Base-by-base conservation (phyloP, 2,113 vertebrate genomes). In the Tympanuchus pallidicinctus region DNA sequence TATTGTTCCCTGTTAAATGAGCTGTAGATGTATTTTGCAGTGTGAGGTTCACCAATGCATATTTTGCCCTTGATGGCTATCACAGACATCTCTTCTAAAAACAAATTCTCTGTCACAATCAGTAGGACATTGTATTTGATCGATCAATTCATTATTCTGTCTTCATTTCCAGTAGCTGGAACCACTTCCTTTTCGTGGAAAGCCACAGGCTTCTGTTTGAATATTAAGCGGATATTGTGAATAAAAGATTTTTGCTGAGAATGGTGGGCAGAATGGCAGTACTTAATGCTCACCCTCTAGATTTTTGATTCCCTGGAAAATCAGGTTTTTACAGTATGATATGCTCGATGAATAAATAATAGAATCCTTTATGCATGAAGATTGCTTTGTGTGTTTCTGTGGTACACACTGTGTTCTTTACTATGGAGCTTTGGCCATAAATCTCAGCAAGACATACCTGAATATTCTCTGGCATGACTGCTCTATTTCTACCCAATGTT, bases 1-100 rank as follows among this genome's bases (percentile, higher is more conserved):
- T 72, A 90, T 96, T 96, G 92, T 95, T 92, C 86, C 83, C 69
- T 57, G 40, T 82, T 92, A 95, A 96, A 90, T 82, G 86, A 94
- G 72, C 69, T 90, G 71, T 92, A 73, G 59, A 30, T 93, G 74
- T 91, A 63, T 95, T 92, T 93, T 87, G 71, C 89, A 25, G 30
- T 5, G 32, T 80, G 64, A 72, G 77, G 79, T 63, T 78, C 67
- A 43, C 28, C 67, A 54, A 2, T 87, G 59, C 36, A 69, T 90
- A 3, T 92, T 92, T 93, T 82, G 64, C 47, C 38, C 28, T 73
- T 85, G 64, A 65, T 86, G 54, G 17, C 52, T 88, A 52, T 59
- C 77, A 19, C 54, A 54, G 87, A 59, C 71, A 57, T 85, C 67
- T 89, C 38, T 67, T 88, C 82, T 36, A 63, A 83, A 92, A 80